These are phyloP conservation scores for Latrodectus geometricus DNA, from an alignment of 1,140 invertebrate genomes.

Conservation along the genomic window DNA sequence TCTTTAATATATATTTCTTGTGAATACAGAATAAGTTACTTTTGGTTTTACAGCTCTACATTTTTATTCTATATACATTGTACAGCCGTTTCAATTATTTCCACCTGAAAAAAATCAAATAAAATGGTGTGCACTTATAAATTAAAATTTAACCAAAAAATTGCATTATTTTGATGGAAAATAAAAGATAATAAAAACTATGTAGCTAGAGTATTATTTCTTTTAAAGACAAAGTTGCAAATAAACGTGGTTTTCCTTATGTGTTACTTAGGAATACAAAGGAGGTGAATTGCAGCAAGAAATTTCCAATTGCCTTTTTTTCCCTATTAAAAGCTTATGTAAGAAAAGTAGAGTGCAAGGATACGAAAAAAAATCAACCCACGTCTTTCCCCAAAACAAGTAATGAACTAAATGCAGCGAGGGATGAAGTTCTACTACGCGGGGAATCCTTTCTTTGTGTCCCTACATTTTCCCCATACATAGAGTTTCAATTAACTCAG, in stretches of 20 bases:
- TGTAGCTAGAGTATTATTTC: neutral
- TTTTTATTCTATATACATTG: no score
- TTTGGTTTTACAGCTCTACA: no score
- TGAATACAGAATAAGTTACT: no score
- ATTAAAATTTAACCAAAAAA: no score
- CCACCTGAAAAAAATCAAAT: no score
- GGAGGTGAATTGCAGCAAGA: neutral
- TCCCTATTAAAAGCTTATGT: neutral
- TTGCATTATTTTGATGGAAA: no score
- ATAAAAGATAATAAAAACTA: no score
- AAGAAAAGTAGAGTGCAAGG: neutral
- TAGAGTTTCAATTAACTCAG: slow-evolving; percentile 46
- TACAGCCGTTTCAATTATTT: no score
- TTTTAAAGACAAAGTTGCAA: slow-evolving; percentile 2
- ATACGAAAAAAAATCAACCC: slow-evolving; percentile 16
- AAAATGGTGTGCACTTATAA: no score
- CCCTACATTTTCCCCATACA: slow-evolving; percentile 8
- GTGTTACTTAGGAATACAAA: neutral
- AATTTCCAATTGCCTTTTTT: slow-evolving; percentile 3
- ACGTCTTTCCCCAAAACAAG: slow-evolving; percentile 16
- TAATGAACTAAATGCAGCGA: slow-evolving; percentile 19
- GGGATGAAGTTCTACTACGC: neutral
- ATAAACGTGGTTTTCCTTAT: neutral
- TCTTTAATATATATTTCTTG: no score
- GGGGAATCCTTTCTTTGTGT: slow-evolving; percentile 8